Evolutionary conservation across 2,797 vertebrate genomes (phyloP).

Genomic region (Meda fulgida): DNA sequence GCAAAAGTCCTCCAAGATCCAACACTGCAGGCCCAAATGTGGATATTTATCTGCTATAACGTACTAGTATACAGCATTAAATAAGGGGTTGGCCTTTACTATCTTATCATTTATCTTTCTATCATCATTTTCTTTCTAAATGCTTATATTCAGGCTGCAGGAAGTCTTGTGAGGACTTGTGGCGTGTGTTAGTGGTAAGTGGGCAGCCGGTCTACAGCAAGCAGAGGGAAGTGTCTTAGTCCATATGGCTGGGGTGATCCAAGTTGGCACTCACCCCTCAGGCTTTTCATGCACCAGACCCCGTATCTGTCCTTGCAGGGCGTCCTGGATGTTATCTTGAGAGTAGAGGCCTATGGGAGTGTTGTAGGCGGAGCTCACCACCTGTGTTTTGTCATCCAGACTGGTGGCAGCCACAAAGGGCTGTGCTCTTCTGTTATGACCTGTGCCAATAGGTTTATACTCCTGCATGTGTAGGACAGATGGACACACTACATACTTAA

Average conservation of each 20-base stretch:
- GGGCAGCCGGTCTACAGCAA: slow-evolving; percentile 27
- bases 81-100: neutral
- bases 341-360: slow-evolving; percentile 91
- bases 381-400: slow-evolving; percentile 89
- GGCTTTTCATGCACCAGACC: slow-evolving; percentile 82
- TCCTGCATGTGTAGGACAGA: slow-evolving; percentile 78
- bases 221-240: slow-evolving; percentile 10
- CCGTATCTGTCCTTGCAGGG: slow-evolving; percentile 85
- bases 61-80: neutral
- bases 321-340: slow-evolving; percentile 88
- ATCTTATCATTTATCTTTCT: neutral
- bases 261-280: slow-evolving; percentile 81
- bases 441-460: slow-evolving; percentile 87
- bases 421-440: slow-evolving; percentile 88
- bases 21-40: slow-evolving; percentile 14
- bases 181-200: slow-evolving; percentile 40
- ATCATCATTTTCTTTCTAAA: neutral
- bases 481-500: slow-evolving; percentile 79
- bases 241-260: slow-evolving; percentile 20
- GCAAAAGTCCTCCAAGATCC: slow-evolving; percentile 48
- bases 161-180: slow-evolving; percentile 45
- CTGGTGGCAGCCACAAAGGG: slow-evolving; percentile 89
- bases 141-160: slow-evolving; percentile 2
- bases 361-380: slow-evolving; percentile 92
- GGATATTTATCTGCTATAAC: neutral